Evolutionary conservation across 2,888 invertebrate genomes (phyloP), one percentile per base, ranked within the genome.

Genomic region (Lypha dubia): DNA sequence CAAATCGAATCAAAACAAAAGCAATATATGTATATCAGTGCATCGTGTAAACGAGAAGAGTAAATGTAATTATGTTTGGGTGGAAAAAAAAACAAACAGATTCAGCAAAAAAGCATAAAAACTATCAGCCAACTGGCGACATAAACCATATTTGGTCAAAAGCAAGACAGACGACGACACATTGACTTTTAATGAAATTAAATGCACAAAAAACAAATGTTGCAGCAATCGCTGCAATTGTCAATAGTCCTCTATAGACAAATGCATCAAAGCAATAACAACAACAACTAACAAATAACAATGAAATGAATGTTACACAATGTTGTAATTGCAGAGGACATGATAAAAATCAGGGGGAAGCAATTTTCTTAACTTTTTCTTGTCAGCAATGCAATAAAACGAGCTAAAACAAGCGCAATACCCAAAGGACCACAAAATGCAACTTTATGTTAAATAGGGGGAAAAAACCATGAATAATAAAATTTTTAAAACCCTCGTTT

Each of bases 131-230:
- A 84, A 84, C 74, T 84, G 84, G 84, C 84, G 84, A 84, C 84
- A 81, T 84, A 84, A 84, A 81, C 86, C 85, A 79, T 86, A 86
- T 85, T 83, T 85, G 86, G 85, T 68, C 75, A 83, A 68, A 67
- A 75, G 56, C 44, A 70, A 65, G 49, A 77, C 77, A 83, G 60
- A 77, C 73, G 60, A 77, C 73, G 67, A 53, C 28, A 75, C 60
- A 81, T 51, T 38, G 65, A 65, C 79, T 75, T 80, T 84, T 71
- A 80, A 84, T 84, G 71, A 67, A 58, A 81, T 74, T 44, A 76
- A 67, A 67, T 44, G 17, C 24, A 75, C 3, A 71, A 75, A 65
- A 41, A 75, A 11, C 17, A 73, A 46, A 38, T 71, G 28, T 35
- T 58, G 73, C 46, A 46, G 35, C 44, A 75, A 22, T 74, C 70